Evolutionary conservation across 2,797 vertebrate genomes (phyloP).

Genomic region (Melanotaenia boesemani): DNA sequence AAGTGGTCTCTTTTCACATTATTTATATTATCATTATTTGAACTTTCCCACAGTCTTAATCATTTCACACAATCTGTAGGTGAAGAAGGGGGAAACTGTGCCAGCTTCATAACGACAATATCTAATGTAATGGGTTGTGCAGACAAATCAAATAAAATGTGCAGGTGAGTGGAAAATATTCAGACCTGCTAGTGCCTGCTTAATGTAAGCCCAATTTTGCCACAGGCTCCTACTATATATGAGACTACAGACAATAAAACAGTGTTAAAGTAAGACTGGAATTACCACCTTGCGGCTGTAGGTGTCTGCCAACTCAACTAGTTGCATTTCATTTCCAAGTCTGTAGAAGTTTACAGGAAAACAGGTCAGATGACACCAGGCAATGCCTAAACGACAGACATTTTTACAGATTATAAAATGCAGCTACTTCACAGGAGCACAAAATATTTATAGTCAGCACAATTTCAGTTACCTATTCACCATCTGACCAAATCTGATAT

Average conservation of each 20-base stretch:
- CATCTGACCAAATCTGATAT: too few species aligned
- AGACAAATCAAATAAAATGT: conserved; percentile 26
- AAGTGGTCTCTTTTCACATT: conserved; percentile 1
- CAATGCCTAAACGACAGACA: not conserved
- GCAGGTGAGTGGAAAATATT: conserved; percentile 45
- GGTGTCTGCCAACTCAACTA: not conserved
- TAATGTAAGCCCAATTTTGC: conserved; percentile 32
- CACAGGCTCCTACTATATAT: conserved; percentile 28
- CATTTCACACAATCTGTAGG: conserved; percentile 4
- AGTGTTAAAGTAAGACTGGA: conserved; percentile 3
- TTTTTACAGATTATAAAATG: not conserved
- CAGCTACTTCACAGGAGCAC: not conserved
- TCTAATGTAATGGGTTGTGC: conserved; percentile 5
- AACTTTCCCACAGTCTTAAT: conserved; percentile 1
- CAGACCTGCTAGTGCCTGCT: conserved; percentile 45
- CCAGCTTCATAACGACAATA: not conserved
- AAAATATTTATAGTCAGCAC: not conserved
- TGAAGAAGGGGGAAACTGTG: conserved; percentile 4
- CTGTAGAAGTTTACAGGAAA: not conserved
- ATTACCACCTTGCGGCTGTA: conserved; percentile 13
- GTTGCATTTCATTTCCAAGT: not conserved
- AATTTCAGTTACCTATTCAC: too few species aligned
- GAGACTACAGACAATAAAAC: conserved; percentile 37
- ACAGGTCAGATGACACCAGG: not conserved
- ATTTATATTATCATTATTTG: not conserved